Conservation (phyloP, 2,797 vertebrate genomes). For the Channa striata region DNA sequence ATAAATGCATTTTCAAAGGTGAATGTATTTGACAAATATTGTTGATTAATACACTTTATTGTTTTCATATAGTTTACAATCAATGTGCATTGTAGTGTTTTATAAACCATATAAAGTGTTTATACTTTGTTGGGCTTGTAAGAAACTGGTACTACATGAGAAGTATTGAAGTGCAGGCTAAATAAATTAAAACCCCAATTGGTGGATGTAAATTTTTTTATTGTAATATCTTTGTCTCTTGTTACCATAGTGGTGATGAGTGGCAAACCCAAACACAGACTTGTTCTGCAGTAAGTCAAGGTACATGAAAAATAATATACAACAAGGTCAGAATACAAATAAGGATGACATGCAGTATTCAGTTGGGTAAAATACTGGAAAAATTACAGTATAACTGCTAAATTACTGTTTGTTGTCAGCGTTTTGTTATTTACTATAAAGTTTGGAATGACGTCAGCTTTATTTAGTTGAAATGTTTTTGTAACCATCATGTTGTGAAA, state of each 20-base stretch:
- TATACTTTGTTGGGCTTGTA: too few species aligned
- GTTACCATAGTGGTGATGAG: constrained; percentile 17
- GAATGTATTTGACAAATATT: neutral
- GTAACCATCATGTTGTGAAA: neutral
- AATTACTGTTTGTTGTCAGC: neutral
- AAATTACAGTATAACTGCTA: neutral
- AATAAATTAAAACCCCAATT: neutral
- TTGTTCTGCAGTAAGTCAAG: too few species aligned
- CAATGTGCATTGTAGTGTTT: too few species aligned
- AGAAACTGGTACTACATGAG: too few species aligned
- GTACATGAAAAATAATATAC: too few species aligned
- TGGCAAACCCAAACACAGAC: constrained; percentile 20
- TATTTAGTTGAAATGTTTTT: neutral
- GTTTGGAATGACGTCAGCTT: neutral
- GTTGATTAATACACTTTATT: neutral
- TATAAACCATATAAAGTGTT: too few species aligned
- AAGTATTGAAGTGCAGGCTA: too few species aligned
- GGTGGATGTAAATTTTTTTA: too few species aligned
- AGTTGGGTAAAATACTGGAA: neutral
- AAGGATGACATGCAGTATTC: too few species aligned
- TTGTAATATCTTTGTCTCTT: too few species aligned
- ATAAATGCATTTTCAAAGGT: neutral
- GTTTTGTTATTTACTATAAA: neutral
- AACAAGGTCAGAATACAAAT: too few species aligned
- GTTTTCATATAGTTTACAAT: too few species aligned